Percentiles rank a stretch among this genome's conserved stretches.
Conservation (phyloP, 2,797 vertebrate genomes). For the Pseudomugil tenellus region DNA sequence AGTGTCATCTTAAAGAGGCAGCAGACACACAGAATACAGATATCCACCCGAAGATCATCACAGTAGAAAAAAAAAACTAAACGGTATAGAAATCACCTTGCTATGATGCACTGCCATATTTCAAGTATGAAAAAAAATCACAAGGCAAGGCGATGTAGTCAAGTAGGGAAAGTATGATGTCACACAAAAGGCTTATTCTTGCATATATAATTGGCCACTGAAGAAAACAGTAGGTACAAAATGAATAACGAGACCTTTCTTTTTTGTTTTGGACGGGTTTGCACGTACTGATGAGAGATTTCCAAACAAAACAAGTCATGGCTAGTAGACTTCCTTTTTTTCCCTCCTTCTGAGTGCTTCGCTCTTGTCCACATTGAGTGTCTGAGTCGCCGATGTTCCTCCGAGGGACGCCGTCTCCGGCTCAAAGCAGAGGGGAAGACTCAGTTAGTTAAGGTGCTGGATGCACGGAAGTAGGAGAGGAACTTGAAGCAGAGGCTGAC, state of each 20-base stretch:
- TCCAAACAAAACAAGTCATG: conserved; percentile 65
- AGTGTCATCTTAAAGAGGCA: conserved; percentile 62
- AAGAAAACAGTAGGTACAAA: conserved; percentile 66
- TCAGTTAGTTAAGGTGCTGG: conserved; percentile 83
- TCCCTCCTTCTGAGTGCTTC: conserved; percentile 32
- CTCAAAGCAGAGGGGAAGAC: conserved; percentile 46
- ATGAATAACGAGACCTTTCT: conserved; percentile 42
- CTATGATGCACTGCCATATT: conserved; percentile 53
- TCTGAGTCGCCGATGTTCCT: conserved; percentile 42
- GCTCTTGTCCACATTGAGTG: conserved; percentile 36
- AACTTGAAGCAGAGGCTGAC: conserved; percentile 97
- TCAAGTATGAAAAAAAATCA: conserved; percentile 69
- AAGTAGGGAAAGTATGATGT: conserved; percentile 54
- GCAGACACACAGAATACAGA: conserved; percentile 52
- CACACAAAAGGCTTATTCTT: conserved; percentile 69
- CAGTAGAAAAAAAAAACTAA: conserved; percentile 37
- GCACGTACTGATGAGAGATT: conserved; percentile 40
- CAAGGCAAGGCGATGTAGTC: conserved; percentile 71
- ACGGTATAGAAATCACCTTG: conserved; percentile 49
- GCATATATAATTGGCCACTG: conserved; percentile 81
- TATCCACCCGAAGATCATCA: conserved; percentile 32
- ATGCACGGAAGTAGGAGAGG: conserved; percentile 93
- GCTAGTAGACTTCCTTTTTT: conserved; percentile 60
- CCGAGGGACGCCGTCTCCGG: conserved; percentile 33
- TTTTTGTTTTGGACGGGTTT: conserved; percentile 36